Evolutionary conservation across 2,888 invertebrate genomes (phyloP).

Genomic region (Ferdinandea cuprea): DNA sequence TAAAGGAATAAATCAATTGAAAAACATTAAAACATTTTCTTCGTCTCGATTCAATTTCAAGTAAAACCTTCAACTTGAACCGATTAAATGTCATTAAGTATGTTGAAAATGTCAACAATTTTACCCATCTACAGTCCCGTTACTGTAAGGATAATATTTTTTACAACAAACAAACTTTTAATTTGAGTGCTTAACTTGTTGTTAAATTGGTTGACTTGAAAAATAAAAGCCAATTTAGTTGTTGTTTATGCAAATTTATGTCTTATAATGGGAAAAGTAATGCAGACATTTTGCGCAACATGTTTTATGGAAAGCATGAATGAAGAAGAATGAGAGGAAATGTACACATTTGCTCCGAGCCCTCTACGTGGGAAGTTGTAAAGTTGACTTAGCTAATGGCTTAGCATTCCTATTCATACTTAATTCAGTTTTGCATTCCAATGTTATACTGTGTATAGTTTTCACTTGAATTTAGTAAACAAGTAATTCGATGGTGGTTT

Average conservation of each 20-base stretch:
- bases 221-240: background rate
- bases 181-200: background rate
- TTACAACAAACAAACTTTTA: background rate
- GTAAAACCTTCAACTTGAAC: background rate
- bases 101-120: background rate
- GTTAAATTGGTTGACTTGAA: background rate
- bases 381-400: slow-evolving; percentile 19
- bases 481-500: too few species aligned
- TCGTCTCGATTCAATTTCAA: too few species aligned
- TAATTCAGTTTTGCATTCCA: slow-evolving; percentile 4
- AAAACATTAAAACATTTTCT: too few species aligned
- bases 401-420: slow-evolving; percentile 4
- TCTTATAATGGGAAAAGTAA: background rate
- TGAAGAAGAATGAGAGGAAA: background rate
- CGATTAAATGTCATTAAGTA: background rate
- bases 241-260: background rate
- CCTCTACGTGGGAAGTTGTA: background rate
- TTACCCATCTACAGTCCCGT: background rate
- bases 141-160: background rate
- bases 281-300: background rate
- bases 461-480: too few species aligned
- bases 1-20: too few species aligned
- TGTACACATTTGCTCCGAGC: background rate
- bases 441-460: too few species aligned
- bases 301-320: background rate